A percentile compares a stretch with the other conserved stretches of the same genome.
Evolutionary conservation across 2,888 invertebrate species (phyloP).

Genomic region (Mesorhabditis spiculigera): DNA sequence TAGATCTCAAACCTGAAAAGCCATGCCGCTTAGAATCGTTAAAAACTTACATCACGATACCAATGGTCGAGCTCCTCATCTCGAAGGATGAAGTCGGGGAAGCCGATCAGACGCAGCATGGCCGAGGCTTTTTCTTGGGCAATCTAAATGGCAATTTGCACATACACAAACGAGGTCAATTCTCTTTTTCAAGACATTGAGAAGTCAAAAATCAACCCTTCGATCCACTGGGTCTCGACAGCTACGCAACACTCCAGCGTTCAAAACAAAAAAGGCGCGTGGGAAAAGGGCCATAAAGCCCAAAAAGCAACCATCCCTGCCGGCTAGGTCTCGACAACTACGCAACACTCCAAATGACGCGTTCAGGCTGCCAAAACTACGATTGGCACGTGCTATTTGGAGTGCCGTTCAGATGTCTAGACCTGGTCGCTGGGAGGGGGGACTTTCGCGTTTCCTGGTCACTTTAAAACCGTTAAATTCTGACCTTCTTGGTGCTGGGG

Average conservation of each 20-base stretch:
- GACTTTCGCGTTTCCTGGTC: neutral
- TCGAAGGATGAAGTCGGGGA: conserved; percentile 83
- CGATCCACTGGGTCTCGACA: no score
- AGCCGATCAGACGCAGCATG: conserved; percentile 70
- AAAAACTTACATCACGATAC: conserved; percentile 71
- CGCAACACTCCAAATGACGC: no score
- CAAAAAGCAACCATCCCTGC: no score
- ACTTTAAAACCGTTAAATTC: neutral
- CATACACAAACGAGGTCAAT: neutral
- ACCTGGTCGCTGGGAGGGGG: neutral
- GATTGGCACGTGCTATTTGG: no score
- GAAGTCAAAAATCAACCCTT: no score
- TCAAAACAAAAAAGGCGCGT: no score
- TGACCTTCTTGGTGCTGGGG: conserved; percentile 68
- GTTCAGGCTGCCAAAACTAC: no score
- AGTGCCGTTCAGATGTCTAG: no score
- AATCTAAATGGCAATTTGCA: conserved; percentile 12
- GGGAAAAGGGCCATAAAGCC: no score
- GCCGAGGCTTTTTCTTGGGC: conserved; percentile 41
- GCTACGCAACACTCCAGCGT: no score
- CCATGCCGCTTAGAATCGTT: neutral
- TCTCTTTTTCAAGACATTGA: no score
- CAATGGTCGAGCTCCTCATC: conserved; percentile 72
- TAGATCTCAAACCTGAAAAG: neutral
- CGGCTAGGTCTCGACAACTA: no score